A percentile compares a stretch with the other conserved stretches of the same genome.
Conservation (phyloP, 35 echinoderm and acorn worm genomes). For the Patiria miniata region DNA sequence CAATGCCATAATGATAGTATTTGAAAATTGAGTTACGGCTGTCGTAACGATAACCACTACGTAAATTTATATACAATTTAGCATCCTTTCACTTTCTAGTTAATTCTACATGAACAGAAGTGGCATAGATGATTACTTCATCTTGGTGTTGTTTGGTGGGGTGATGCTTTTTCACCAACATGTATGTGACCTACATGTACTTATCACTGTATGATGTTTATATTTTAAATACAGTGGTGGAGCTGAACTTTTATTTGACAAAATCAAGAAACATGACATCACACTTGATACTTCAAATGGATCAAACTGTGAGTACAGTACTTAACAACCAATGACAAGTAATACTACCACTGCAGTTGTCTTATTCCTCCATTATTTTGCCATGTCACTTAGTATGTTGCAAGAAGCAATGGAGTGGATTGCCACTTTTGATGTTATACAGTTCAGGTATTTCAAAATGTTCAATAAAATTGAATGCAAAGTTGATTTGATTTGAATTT, state of each 20-base stretch:
- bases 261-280: constrained; percentile 69
- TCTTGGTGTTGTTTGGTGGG: too few species aligned
- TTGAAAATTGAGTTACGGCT: too few species aligned
- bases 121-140: too few species aligned
- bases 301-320: constrained; percentile 41
- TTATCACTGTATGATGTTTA: background rate
- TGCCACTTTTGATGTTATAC: background rate
- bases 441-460: background rate
- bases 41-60: too few species aligned
- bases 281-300: constrained; percentile 18
- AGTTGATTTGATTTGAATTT: too few species aligned
- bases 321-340: background rate
- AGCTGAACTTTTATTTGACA: constrained; percentile 79
- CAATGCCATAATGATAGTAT: too few species aligned
- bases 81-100: too few species aligned
- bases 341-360: too few species aligned
- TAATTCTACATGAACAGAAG: too few species aligned
- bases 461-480: background rate
- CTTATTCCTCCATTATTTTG: background rate
- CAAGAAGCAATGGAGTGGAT: background rate
- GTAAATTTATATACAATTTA: too few species aligned
- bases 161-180: too few species aligned
- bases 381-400: background rate
- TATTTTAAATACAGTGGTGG: constrained; percentile 63
- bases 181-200: too few species aligned